These are phyloP conservation scores for Panopea generosa DNA, from an alignment of 2,888 invertebrate genomes.

Conservation along the genomic window DNA sequence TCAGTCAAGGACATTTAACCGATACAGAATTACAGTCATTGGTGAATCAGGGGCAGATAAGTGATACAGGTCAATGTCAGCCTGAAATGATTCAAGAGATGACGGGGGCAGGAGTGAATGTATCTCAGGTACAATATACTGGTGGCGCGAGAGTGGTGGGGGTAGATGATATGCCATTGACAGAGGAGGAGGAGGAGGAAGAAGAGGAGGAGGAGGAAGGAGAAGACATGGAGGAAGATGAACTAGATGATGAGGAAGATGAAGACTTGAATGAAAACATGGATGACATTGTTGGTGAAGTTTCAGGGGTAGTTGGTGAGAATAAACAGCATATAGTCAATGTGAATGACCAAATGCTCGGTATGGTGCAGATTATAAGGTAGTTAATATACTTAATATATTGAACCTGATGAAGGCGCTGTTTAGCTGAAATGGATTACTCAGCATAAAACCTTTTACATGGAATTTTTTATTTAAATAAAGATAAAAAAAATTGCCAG, in stretches of 20 bases:
- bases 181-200: conserved; percentile 41
- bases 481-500: too few relatives aligned
- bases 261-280: conserved; percentile 36
- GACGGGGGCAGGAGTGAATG: background rate
- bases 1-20: conserved; percentile 35
- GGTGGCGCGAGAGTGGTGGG: conserved; percentile 6
- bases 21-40: conserved; percentile 25
- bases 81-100: background rate
- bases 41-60: conserved; percentile 26
- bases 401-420: too few relatives aligned
- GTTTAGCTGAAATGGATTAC: too few relatives aligned
- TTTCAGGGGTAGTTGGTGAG: conserved; percentile 10
- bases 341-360: conserved; percentile 43
- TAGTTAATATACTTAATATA: too few relatives aligned
- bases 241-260: conserved; percentile 31
- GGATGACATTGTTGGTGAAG: conserved; percentile 34
- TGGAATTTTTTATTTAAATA: too few relatives aligned
- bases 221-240: conserved; percentile 13
- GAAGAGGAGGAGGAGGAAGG: conserved; percentile 21
- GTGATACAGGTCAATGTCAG: conserved; percentile 14
- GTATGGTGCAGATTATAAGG: conserved; percentile 23
- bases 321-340: conserved; percentile 29
- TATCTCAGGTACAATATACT: conserved; percentile 1
- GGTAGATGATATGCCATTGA: conserved; percentile 3
- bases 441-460: too few relatives aligned